These are phyloP conservation scores for Brachionus koreanus DNA, from an alignment of 1,140 invertebrate genomes.

Conservation along the genomic window DNA sequence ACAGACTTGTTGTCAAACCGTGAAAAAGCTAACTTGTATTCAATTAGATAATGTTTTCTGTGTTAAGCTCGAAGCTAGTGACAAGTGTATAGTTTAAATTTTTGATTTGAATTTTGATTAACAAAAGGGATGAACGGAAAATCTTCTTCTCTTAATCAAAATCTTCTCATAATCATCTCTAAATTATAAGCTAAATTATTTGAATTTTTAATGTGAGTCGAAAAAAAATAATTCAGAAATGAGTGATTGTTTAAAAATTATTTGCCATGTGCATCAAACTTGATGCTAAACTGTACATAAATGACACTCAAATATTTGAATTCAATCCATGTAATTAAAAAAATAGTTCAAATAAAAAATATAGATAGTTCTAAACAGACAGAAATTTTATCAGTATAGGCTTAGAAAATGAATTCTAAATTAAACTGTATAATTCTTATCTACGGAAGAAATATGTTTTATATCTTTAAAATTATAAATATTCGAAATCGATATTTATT, in stretches of 20 bases:
- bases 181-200: neutral
- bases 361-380: neutral
- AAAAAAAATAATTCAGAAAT: neutral
- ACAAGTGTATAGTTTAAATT: neutral
- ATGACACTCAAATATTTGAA: neutral
- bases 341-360: neutral
- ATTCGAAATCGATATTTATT: too few relatives aligned
- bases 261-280: neutral
- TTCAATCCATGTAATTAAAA: neutral
- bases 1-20: neutral
- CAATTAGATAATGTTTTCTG: neutral
- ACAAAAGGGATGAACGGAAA: neutral
- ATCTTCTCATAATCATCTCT: too few relatives aligned
- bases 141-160: neutral
- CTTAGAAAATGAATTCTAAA: too few relatives aligned
- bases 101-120: neutral
- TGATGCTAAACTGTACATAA: neutral
- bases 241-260: neutral
- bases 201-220: neutral
- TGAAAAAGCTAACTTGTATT: neutral
- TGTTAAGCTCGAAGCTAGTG: neutral
- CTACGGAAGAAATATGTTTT: too few relatives aligned
- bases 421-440: neutral
- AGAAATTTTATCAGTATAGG: neutral
- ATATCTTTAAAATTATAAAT: too few relatives aligned